Conservation (phyloP, 2,113 vertebrate genomes). For the Atlantisia rogersi region DNA sequence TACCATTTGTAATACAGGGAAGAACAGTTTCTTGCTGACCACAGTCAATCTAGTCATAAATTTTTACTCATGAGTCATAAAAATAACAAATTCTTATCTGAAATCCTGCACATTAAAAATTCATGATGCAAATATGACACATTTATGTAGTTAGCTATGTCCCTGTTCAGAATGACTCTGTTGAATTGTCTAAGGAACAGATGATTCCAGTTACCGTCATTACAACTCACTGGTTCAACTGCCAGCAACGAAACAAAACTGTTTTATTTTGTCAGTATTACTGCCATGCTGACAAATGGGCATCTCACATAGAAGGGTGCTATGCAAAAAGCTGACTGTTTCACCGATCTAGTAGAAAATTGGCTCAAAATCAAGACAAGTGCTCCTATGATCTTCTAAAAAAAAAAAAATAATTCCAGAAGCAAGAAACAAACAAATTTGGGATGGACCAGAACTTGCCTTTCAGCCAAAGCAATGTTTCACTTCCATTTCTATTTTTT, state of each 20-base stretch:
- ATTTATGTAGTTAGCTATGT: background rate
- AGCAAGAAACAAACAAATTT: background rate
- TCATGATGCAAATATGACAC: background rate
- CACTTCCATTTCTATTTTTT: background rate
- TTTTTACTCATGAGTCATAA: background rate
- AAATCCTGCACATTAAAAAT: background rate
- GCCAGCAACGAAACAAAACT: background rate
- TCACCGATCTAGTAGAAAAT: background rate
- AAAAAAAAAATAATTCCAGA: background rate
- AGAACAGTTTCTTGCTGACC: background rate
- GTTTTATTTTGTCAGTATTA: background rate
- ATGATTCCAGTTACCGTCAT: background rate
- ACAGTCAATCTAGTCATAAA: background rate
- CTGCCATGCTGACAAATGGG: background rate
- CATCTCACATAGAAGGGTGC: background rate
- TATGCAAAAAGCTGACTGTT: background rate
- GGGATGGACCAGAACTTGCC: background rate
- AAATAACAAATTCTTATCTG: background rate
- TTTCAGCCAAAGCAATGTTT: background rate
- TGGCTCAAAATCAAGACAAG: background rate
- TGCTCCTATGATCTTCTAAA: background rate
- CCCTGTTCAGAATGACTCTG: background rate
- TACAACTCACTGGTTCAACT: background rate
- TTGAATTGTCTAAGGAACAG: background rate
- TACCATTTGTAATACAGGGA: background rate